Percentiles rank a stretch among this genome's conserved stretches.
Conservation (phyloP, 2,888 invertebrate genomes). For the Acrobeloides nanus region DNA sequence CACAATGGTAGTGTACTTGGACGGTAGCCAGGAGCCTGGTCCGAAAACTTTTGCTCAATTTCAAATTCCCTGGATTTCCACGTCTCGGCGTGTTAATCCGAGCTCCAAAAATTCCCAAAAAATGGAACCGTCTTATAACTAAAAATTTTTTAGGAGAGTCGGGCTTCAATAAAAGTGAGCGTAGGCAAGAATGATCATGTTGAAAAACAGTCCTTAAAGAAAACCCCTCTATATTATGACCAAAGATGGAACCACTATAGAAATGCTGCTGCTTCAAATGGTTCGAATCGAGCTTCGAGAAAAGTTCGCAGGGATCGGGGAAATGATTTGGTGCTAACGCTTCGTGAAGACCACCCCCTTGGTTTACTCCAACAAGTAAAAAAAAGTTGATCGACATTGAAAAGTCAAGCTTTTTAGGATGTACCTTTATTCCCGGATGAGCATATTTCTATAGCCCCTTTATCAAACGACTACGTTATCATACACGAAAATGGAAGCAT, state of each 20-base stretch:
- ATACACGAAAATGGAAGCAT: constrained; percentile 22
- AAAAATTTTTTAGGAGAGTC: not conserved
- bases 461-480: constrained; percentile 8
- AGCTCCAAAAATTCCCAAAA: no score
- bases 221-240: not conserved
- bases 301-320: constrained; percentile 16
- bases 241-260: not conserved
- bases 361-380: constrained; percentile 12
- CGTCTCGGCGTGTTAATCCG: no score
- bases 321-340: constrained; percentile 16
- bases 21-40: no score
- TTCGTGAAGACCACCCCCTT: constrained; percentile 17
- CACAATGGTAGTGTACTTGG: no score
- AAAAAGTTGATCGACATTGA: constrained; percentile 5
- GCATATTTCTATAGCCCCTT: constrained; percentile 6
- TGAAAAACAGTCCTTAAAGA: not conserved
- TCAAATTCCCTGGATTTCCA: no score
- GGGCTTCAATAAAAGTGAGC: not conserved
- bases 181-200: no score
- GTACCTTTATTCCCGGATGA: constrained; percentile 18
- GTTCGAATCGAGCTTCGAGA: not conserved
- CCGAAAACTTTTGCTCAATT: no score
- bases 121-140: no score
- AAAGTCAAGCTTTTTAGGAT: constrained; percentile 4
- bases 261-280: not conserved